These are phyloP conservation scores for Carcharodon carcharias DNA, from an alignment of 2,797 vertebrate species.

Conservation along the genomic window DNA sequence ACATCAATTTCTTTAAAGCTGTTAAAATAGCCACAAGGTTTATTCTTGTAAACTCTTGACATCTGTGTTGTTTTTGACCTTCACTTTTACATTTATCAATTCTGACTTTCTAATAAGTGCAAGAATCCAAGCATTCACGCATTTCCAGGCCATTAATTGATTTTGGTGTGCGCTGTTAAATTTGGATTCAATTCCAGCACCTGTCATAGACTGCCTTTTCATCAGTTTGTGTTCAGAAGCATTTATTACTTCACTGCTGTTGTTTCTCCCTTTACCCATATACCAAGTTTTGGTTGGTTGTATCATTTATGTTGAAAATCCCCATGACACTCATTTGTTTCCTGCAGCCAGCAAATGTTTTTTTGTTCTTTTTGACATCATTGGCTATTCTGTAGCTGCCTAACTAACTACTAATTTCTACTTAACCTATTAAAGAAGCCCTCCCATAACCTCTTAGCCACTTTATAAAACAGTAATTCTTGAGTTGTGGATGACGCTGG, in stretches of 20 bases:
- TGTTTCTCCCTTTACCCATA: neutral
- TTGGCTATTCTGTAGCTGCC: neutral
- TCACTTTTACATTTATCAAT: neutral
- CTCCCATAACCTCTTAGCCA: neutral
- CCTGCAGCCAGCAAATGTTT: neutral
- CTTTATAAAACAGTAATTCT: neutral
- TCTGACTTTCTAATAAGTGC: neutral
- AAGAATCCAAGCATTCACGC: neutral
- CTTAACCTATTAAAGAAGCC: neutral
- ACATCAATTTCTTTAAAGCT: neutral
- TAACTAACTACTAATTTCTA: neutral
- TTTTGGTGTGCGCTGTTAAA: neutral
- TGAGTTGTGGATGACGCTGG: neutral
- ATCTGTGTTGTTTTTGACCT: neutral
- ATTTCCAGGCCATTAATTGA: neutral
- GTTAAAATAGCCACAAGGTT: neutral
- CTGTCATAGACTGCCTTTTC: neutral
- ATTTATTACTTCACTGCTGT: neutral
- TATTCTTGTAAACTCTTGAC: neutral
- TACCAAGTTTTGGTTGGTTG: neutral
- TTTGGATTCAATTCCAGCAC: neutral
- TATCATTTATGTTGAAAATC: neutral
- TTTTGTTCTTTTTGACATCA: neutral
- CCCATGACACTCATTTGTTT: neutral
- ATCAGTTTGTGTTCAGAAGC: neutral